Evolutionary conservation across 2,113 vertebrate genomes (phyloP).

Genomic region (Myotis yumanensis): DNA sequence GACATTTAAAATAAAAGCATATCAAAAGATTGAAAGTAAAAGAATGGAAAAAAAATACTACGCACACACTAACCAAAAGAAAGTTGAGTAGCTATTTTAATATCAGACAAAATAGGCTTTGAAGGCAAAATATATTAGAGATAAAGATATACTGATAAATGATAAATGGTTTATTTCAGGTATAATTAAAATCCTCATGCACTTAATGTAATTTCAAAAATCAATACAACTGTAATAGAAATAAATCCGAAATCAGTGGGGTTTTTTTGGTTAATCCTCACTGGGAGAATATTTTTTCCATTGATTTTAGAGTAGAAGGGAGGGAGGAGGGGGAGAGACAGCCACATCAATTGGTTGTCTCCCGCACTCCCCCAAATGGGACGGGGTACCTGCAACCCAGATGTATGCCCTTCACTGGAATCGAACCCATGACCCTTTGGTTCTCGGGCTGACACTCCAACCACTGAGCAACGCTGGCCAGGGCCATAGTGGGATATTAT

Average conservation of each 20-base stretch:
- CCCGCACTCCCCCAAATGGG: no score
- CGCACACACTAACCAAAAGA: neutral
- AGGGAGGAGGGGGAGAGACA: no score
- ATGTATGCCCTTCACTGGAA: no score
- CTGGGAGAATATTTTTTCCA: neutral
- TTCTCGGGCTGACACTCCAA: no score
- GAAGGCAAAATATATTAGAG: neutral
- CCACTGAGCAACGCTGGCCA: neutral
- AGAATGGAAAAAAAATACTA: neutral
- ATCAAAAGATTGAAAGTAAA: constrained; percentile 21
- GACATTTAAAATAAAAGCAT: neutral
- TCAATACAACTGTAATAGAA: neutral
- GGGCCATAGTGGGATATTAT: neutral
- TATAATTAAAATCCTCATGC: neutral
- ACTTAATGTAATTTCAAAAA: neutral
- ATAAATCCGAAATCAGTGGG: neutral
- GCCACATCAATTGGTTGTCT: no score
- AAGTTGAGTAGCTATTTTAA: neutral
- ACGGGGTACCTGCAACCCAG: no score
- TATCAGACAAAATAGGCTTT: neutral
- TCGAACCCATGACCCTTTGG: no score
- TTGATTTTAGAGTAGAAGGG: no score
- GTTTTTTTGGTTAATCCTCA: neutral
- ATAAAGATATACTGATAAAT: constrained; percentile 26
- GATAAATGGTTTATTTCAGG: neutral